Conservation (phyloP, 2,113 vertebrate genomes). For the Promerops cafer region DNA sequence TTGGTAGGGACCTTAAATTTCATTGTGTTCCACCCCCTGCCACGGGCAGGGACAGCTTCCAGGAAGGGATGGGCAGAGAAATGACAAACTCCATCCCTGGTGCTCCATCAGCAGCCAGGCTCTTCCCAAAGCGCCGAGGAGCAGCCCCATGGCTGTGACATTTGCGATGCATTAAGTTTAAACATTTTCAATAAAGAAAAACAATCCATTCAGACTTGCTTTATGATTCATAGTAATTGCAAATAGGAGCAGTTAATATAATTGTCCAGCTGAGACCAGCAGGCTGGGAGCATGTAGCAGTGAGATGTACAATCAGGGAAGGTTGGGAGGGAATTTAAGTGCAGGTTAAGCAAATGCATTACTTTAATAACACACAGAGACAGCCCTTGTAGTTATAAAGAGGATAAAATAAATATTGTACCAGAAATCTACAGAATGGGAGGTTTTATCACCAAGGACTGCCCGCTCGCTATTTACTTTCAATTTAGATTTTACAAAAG, state of each 20-base stretch:
- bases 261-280: conserved; percentile 58
- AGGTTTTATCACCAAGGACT: conserved; percentile 70
- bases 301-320: conserved; percentile 51
- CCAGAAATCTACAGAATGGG: conserved; percentile 60
- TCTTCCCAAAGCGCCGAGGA: not conserved
- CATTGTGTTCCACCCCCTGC: not conserved
- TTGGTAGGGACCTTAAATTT: not conserved
- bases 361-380: conserved; percentile 67
- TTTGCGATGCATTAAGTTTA: conserved; percentile 61
- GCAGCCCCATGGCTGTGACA: not conserved
- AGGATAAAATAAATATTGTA: conserved; percentile 73
- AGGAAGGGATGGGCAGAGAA: not conserved
- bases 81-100: fast-evolving
- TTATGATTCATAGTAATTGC: conserved; percentile 64
- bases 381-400: conserved; percentile 55
- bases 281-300: conserved; percentile 28
- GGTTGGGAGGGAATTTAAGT: conserved; percentile 41
- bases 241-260: conserved; percentile 49
- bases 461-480: conserved; percentile 71
- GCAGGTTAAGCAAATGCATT: conserved; percentile 70
- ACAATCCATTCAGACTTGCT: conserved; percentile 29
- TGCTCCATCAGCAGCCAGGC: not conserved
- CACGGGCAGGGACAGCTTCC: not conserved
- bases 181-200: conserved; percentile 68
- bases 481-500: conserved; percentile 70